Percentiles rank a stretch among this genome's conserved stretches.
phyloP scores from a whole-genome alignment of 2,888 invertebrate genomes.

The Melanostoma scalare region DNA sequence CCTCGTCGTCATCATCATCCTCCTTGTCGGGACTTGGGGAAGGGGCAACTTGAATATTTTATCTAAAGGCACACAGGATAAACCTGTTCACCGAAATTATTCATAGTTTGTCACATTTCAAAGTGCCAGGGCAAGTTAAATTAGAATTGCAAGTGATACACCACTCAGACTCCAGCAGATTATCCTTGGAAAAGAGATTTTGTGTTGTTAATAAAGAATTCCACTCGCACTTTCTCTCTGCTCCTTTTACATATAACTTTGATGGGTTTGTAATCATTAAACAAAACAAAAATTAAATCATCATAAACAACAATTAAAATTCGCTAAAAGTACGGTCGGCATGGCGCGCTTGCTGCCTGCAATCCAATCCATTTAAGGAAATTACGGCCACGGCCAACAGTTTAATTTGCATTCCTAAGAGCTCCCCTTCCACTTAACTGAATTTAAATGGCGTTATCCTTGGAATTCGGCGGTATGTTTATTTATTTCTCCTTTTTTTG shows the following conservation, averaged over 20 bases:
- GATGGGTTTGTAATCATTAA: no score
- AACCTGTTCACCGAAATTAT: no score
- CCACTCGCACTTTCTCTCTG: not conserved
- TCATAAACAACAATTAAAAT: slow-evolving; percentile 38
- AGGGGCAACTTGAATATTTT: no score
- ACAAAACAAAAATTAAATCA: slow-evolving; percentile 19
- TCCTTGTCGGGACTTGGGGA: no score
- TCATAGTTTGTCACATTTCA: no score
- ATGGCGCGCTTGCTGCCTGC: not conserved
- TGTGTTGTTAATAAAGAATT: no score
- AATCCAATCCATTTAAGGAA: not conserved
- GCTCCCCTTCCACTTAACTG: slow-evolving; percentile 5
- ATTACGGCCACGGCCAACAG: slow-evolving; percentile 29
- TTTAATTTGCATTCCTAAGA: slow-evolving; percentile 47
- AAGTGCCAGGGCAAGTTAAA: no score
- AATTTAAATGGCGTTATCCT: slow-evolving; percentile 35
- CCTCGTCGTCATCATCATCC: no score
- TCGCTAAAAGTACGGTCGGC: slow-evolving; percentile 13
- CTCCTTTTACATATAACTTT: not conserved
- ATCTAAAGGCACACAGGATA: no score
- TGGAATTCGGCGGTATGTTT: not conserved
- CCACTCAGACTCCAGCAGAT: not conserved
- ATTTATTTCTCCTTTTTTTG: not conserved
- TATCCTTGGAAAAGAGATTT: not conserved
- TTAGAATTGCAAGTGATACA: not conserved